A percentile compares a stretch with the other conserved stretches of the same genome.
These are phyloP conservation scores for Tor tambroides DNA, from an alignment of 2,113 vertebrate species.

Conservation along the genomic window DNA sequence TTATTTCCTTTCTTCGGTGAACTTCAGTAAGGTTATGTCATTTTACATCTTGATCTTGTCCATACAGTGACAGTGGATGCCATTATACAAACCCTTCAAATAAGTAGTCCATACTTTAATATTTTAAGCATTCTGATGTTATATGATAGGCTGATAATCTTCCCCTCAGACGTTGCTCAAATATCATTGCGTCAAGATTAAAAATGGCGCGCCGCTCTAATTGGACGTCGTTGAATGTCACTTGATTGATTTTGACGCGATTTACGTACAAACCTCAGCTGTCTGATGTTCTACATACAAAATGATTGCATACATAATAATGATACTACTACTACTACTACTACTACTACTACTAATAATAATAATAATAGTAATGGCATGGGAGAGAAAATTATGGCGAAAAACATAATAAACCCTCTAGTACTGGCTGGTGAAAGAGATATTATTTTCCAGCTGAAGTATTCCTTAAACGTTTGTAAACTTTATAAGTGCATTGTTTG, in stretches of 20 bases:
- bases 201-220: background rate
- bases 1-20: background rate
- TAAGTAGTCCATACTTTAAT: background rate
- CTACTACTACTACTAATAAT: too few species aligned
- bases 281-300: too few species aligned
- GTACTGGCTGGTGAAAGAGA: background rate
- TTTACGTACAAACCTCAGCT: too few species aligned
- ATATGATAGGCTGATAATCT: background rate
- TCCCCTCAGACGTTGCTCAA: background rate
- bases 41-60: background rate
- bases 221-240: background rate
- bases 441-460: background rate
- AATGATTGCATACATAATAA: too few species aligned
- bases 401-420: background rate
- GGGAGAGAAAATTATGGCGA: background rate
- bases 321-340: too few species aligned
- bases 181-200: background rate
- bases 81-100: background rate
- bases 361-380: background rate
- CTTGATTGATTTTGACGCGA: background rate
- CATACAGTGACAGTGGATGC: background rate
- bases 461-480: background rate
- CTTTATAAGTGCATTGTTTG: background rate
- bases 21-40: background rate
- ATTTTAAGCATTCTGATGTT: background rate